Evolutionary conservation across 2,113 vertebrate species (phyloP).

Genomic region (Petrocephalus microphthalmus): DNA sequence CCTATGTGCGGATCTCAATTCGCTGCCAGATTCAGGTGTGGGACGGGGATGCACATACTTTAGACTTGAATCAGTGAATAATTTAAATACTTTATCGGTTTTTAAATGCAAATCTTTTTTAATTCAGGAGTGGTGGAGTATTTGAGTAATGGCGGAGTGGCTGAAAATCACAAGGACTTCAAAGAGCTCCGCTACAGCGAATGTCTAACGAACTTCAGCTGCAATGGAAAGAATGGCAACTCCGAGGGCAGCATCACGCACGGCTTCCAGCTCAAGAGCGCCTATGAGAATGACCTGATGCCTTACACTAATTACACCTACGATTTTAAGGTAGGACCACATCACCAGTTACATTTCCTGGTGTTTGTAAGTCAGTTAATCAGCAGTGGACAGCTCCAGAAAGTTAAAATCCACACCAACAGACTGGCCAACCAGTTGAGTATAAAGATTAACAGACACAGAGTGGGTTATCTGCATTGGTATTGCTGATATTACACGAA

Average conservation of each 20-base stretch:
- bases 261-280: slow-evolving; percentile 95
- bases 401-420: background rate
- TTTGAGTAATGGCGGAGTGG: slow-evolving; percentile 89
- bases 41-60: background rate
- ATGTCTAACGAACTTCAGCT: slow-evolving; percentile 97
- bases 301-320: slow-evolving; percentile 99
- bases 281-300: slow-evolving; percentile 93
- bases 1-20: slow-evolving; percentile 97
- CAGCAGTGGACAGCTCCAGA: background rate
- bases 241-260: slow-evolving; percentile 90
- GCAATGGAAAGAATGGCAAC: slow-evolving; percentile 83
- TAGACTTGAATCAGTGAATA: background rate
- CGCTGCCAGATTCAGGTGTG: slow-evolving; percentile 93
- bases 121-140: slow-evolving; percentile 91
- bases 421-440: background rate
- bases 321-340: slow-evolving; percentile 85
- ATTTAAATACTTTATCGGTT: background rate
- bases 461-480: no score
- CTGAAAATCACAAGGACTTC: slow-evolving; percentile 99
- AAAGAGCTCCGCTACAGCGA: slow-evolving; percentile 93
- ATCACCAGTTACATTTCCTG: background rate
- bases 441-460: background rate
- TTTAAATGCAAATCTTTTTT: slow-evolving; percentile 10
- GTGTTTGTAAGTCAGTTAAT: background rate
- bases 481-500: no score